Evolutionary conservation across 2,113 vertebrate genomes (phyloP), one percentile per base, ranked within the genome.

Genomic region (Cyprinodon variegatus): DNA sequence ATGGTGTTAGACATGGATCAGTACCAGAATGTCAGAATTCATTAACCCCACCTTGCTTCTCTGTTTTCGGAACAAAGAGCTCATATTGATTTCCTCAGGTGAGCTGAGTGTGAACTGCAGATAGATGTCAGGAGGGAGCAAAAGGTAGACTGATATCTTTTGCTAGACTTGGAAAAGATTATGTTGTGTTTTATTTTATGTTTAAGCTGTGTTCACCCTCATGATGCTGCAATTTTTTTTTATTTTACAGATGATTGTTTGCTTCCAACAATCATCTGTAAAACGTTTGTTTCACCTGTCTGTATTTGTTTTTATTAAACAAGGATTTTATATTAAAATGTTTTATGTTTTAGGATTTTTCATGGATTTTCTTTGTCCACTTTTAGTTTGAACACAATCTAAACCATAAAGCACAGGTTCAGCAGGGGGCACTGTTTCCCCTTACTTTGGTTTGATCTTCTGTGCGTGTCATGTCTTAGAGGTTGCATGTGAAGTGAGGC

Each of bases 351-450:
- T 41, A 2, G 45, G 14, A 29, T 70, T 37, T 0, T 10, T 57
- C 29, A 13, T 9, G 29, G 29, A 29, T 29, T 29, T 29, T 29
- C 29, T 29, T 29, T 57, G n/a, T 20, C 14, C 17, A n/a, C 50
- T 57, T 8, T 41, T 41, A 9, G n/a, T 57, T 57, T n/a, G 3
- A 57, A 57, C 37, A 50, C 57, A 22, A 36, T 48, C 4, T 45
- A 57, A 62, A 10, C 13, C 11, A 15, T 37, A 3, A 39, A 29
- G 43, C 14, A 4, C 9, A 4, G 3, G 22, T 37, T 63, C 92
- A 91, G 79, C 73, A 91, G 91, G 72, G 60, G 91, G 89, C 90
- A 89, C 74, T 90, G 86, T 92, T 88, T 84, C 61, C 60, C 66
- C 72, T 85, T 68, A 9, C 53, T 77, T 84, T 71, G 75, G 13